Evolutionary conservation across 2,888 invertebrate species (phyloP).

Genomic region (Blastobasis adustella): DNA sequence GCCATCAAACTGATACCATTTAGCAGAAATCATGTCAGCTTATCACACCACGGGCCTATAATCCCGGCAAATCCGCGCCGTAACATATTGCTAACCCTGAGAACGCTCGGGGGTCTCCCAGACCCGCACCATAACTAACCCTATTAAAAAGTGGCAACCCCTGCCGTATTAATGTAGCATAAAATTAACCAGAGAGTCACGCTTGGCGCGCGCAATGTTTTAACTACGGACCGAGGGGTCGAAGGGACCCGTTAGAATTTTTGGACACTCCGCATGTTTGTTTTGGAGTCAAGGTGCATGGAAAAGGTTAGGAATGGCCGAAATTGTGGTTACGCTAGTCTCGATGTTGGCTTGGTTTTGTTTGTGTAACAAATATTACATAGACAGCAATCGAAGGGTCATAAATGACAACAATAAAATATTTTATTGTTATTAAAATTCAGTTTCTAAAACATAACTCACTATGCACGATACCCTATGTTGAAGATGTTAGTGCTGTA

Average conservation of each 20-base stretch:
- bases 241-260: constrained; percentile 12
- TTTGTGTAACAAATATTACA: too few relatives aligned
- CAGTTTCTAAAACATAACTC: too few relatives aligned
- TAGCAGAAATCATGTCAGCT: constrained; percentile 17
- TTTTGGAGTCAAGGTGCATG: background rate
- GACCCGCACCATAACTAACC: constrained; percentile 65
- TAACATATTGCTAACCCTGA: constrained; percentile 58
- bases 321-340: too few relatives aligned
- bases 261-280: constrained; percentile 10
- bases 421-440: too few relatives aligned
- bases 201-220: constrained; percentile 47
- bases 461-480: too few relatives aligned
- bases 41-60: constrained; percentile 39
- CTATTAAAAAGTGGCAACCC: constrained; percentile 68
- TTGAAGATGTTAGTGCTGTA: too few relatives aligned
- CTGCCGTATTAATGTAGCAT: constrained; percentile 68
- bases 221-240: constrained; percentile 33
- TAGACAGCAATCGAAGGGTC: too few relatives aligned
- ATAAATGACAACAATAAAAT: too few relatives aligned
- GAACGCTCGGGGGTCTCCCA: constrained; percentile 40
- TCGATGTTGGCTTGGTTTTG: too few relatives aligned
- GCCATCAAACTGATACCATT: constrained; percentile 12
- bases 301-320: too few relatives aligned
- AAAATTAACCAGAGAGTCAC: constrained; percentile 54
- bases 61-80: constrained; percentile 43